Percentiles rank a stretch among this genome's conserved stretches.
Evolutionary conservation across 1,140 invertebrate species (phyloP).

Genomic region (Drosophila oshimai): DNA sequence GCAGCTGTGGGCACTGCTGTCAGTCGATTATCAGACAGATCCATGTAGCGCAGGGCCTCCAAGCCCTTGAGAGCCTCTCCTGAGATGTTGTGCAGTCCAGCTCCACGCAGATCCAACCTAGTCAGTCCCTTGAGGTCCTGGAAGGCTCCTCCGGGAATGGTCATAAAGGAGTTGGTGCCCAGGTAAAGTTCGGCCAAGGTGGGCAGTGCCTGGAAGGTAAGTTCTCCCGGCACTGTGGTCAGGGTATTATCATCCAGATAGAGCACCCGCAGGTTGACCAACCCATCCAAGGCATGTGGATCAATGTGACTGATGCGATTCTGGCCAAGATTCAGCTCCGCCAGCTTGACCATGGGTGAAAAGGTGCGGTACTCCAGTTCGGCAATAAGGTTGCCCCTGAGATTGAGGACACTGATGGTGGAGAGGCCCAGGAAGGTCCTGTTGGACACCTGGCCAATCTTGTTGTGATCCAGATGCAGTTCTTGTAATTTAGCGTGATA

Average conservation of each 20-base stretch:
- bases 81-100: conserved; percentile 90
- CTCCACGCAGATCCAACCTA: conserved; percentile 90
- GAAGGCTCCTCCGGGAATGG: conserved; percentile 89
- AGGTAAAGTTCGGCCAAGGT: conserved; percentile 92
- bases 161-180: conserved; percentile 90
- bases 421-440: conserved; percentile 91
- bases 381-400: conserved; percentile 92
- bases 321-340: conserved; percentile 93
- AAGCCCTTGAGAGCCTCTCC: conserved; percentile 90
- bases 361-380: conserved; percentile 90
- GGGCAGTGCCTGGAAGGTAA: conserved; percentile 87
- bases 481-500: conserved; percentile 91
- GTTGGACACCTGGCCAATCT: conserved; percentile 90
- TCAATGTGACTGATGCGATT: conserved; percentile 93
- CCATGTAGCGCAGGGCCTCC: conserved; percentile 87
- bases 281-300: conserved; percentile 89
- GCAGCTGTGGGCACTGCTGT: conserved; percentile 89
- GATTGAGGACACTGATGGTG: conserved; percentile 90
- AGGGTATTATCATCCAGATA: conserved; percentile 94
- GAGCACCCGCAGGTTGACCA: conserved; percentile 89
- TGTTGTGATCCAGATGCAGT: conserved; percentile 92
- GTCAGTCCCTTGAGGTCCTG: conserved; percentile 88
- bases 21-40: conserved; percentile 91
- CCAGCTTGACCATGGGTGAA: conserved; percentile 88
- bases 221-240: conserved; percentile 87